These are phyloP conservation scores for Glareola pratincola DNA, from an alignment of 2,113 vertebrate genomes.

Conservation along the genomic window DNA sequence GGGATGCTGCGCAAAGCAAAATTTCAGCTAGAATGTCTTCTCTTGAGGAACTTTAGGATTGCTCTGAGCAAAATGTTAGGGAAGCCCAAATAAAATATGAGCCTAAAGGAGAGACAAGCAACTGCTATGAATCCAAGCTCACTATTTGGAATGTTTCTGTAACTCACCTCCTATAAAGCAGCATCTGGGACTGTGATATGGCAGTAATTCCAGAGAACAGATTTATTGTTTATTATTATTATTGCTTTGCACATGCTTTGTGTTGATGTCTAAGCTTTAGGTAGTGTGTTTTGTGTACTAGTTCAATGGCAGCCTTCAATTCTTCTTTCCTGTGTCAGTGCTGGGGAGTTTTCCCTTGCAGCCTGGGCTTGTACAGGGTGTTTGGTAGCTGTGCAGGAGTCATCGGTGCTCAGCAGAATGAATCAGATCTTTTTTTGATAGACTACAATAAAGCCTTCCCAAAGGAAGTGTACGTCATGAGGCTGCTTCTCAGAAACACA, in stretches of 20 bases:
- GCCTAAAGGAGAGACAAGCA: not conserved
- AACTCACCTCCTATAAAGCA: not conserved
- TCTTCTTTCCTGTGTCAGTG: not conserved
- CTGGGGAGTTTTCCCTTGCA: not conserved
- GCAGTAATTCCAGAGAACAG: not conserved
- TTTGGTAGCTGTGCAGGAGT: not conserved
- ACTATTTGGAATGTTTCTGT: not conserved
- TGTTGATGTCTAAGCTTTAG: not conserved
- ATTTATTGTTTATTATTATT: not conserved
- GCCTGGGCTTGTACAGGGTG: not conserved
- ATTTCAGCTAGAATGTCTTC: not conserved
- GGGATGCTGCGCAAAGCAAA: not conserved
- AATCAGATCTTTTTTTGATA: not conserved
- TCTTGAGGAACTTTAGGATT: not conserved
- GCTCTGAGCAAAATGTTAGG: not conserved
- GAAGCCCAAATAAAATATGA: not conserved
- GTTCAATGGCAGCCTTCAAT: not conserved
- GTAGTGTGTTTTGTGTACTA: accelerated
- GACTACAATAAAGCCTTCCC: not conserved
- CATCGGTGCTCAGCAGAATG: not conserved
- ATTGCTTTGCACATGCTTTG: not conserved
- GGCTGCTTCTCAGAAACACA: not conserved
- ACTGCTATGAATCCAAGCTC: not conserved
- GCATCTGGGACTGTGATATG: not conserved
- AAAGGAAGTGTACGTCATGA: slow-evolving; percentile 4